Evolutionary conservation across 2,797 vertebrate genomes (phyloP), one percentile per base, ranked within the genome.

Genomic region (Iguana delicatissima): DNA sequence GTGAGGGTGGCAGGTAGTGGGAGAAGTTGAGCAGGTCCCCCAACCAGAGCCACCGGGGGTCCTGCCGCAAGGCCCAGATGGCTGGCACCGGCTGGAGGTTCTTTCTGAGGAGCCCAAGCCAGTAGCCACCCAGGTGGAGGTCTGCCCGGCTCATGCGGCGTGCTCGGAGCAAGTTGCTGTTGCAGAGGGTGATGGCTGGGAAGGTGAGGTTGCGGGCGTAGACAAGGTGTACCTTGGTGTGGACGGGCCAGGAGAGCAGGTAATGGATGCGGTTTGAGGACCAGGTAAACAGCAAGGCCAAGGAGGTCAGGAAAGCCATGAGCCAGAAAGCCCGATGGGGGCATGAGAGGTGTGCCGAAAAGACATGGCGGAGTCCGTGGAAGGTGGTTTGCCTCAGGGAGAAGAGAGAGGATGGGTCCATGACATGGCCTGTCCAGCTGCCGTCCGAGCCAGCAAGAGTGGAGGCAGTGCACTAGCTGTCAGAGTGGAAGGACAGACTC

Each of bases 101-200:
- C 89, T 96, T 97, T 80, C 97, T 98, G 88, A 98, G 91, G 5
- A 98, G 96, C 38, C 98, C 98, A 64, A 98, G 91, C 98, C 98
- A 98, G 91, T 97, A 96, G 85, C 98, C 98, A 0, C 97, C 97
- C 93, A 97, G 98, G 96, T 98, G 98, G 42, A 98, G 96, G 95
- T 98, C 98, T 42, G 97, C 96, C 87, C 98, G 98, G 94, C 97
- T 97, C 98, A 98, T 98, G 91, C 97, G 97, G 84, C 97, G 95
- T 29, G 98, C 97, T 89, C 98, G 96, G 87, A 98, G 93, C 2
- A 98, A 96, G 95, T 98, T 98, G 92, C 98, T 98, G 96, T 98
- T 98, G 79, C 98, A 98, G 38, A 98, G 97, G 86, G 98, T 98
- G 88, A 98, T 97, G 7, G 98, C 98, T 35, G 98, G 98, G 92